phyloP scores from a whole-genome alignment of 2,797 vertebrate species.

The Lophura swinhoii region DNA sequence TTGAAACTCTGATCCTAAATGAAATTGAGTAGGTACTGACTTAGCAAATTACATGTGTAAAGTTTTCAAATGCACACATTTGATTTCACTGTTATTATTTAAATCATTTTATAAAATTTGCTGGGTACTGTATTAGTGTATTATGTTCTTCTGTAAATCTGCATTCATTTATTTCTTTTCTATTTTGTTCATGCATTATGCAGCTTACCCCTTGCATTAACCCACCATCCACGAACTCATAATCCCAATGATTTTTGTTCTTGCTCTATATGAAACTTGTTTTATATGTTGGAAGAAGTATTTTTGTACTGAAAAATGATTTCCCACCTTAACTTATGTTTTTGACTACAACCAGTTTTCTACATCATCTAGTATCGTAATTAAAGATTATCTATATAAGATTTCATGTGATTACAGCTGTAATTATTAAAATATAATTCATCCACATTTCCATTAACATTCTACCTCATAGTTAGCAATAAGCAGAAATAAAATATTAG shows the following conservation, averaged over 20 bases:
- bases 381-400: conserved; percentile 74
- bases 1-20: background rate
- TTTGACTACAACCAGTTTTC: conserved; percentile 61
- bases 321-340: conserved; percentile 60
- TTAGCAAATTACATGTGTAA: background rate
- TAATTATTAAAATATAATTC: conserved; percentile 76
- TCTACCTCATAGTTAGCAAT: conserved; percentile 75
- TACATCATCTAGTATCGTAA: conserved; percentile 73
- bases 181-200: background rate
- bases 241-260: background rate
- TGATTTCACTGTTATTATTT: background rate
- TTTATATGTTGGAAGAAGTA: background rate
- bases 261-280: background rate
- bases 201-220: background rate
- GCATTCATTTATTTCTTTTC: background rate
- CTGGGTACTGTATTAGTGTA: background rate
- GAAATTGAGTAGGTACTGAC: background rate
- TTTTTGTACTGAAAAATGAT: conserved; percentile 60
- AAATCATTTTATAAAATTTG: background rate
- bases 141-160: background rate
- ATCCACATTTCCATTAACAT: conserved; percentile 75
- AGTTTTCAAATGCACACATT: background rate
- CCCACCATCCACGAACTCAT: background rate
- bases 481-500: conserved; percentile 81
- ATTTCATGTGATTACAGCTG: conserved; percentile 67